phyloP scores from a whole-genome alignment of 1,140 invertebrate species.

The Lysiphlebus fabarum region DNA sequence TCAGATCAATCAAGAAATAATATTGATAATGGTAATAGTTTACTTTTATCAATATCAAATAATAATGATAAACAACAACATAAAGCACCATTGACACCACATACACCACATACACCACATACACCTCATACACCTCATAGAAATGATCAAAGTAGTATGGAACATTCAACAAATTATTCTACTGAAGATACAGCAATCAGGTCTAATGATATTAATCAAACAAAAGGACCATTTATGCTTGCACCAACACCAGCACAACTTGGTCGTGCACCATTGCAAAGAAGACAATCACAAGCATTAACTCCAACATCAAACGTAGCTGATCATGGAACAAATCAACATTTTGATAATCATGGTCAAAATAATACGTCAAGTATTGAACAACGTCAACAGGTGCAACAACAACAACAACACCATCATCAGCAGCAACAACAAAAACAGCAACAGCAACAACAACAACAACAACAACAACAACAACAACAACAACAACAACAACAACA shows the following conservation, averaged over 20 bases:
- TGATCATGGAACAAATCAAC: slow-evolving; percentile 45
- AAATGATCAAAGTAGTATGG: slow-evolving; percentile 36
- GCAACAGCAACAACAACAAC: slow-evolving; percentile 20
- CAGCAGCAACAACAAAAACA: slow-evolving; percentile 22
- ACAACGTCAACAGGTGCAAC: slow-evolving; percentile 37
- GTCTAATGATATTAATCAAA: slow-evolving; percentile 52
- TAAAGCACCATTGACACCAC: too few species aligned
- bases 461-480: slow-evolving; percentile 25
- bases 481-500: slow-evolving; percentile 24
- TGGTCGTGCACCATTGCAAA: slow-evolving; percentile 81
- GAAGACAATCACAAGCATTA: slow-evolving; percentile 67
- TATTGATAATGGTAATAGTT: slow-evolving; percentile 30
- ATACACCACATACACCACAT: slow-evolving; percentile 40
- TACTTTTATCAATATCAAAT: slow-evolving; percentile 32
- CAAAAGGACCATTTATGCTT: slow-evolving; percentile 69
- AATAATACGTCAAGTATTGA: slow-evolving; percentile 34
- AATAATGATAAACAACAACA: slow-evolving; percentile 44
- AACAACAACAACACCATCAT: slow-evolving; percentile 18
- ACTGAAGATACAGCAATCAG: slow-evolving; percentile 37
- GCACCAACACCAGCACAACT: slow-evolving; percentile 91
- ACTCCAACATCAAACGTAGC: slow-evolving; percentile 44
- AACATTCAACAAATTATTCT: slow-evolving; percentile 41
- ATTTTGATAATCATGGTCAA: slow-evolving; percentile 41
- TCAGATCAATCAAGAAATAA: slow-evolving; percentile 46
- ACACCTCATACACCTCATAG: slow-evolving; percentile 46